A percentile compares a stretch with the other conserved stretches of the same genome.
Evolutionary conservation across 2,113 vertebrate species (phyloP).

Genomic region (Urocitellus parryii): DNA sequence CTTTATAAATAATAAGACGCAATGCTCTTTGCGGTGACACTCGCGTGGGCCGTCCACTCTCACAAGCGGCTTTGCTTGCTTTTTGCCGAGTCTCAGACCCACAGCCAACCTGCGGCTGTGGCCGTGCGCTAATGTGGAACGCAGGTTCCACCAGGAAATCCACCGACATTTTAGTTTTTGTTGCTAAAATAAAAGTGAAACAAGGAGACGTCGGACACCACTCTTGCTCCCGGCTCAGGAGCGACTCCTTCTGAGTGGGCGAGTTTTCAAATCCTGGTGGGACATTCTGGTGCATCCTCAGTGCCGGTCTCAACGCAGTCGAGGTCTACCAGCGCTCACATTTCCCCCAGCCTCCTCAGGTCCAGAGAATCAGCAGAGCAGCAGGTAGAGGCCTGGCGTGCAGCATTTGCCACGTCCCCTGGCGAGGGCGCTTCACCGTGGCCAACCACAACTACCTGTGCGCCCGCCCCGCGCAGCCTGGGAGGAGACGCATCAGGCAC

Average conservation of each 20-base stretch:
- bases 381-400: not conserved
- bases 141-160: accelerated
- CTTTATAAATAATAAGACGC: not conserved
- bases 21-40: too few species aligned
- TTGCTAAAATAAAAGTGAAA: accelerated
- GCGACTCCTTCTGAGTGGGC: not conserved
- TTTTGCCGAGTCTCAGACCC: not conserved
- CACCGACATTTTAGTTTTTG: accelerated
- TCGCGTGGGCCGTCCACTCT: accelerated
- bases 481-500: accelerated
- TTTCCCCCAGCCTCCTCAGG: not conserved
- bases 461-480: accelerated
- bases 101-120: accelerated
- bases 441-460: not conserved
- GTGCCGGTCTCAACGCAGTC: too few species aligned
- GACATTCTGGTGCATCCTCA: too few species aligned
- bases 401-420: accelerated
- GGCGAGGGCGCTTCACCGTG: accelerated
- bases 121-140: accelerated
- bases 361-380: not conserved
- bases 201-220: accelerated
- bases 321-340: not conserved
- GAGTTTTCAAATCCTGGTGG: not conserved
- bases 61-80: not conserved
- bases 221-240: accelerated